Evolutionary conservation across 1,140 invertebrate genomes (phyloP), one percentile per base, ranked within the genome.

Genomic region (Drosophila tropicalis): DNA sequence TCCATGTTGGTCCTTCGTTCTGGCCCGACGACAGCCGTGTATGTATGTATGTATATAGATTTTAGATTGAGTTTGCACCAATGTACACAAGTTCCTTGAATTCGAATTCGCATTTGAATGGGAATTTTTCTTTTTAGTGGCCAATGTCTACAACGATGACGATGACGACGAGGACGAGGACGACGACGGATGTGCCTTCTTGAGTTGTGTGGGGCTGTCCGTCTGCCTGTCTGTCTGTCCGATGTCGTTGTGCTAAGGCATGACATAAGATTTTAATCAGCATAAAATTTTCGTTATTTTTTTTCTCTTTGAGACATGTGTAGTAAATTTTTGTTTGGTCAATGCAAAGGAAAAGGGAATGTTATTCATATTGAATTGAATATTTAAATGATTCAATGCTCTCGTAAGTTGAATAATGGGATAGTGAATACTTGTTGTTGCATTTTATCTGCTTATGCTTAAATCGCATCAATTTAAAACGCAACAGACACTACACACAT

Each of bases 1-100:
- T 51, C 7, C 44, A 51, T 51, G 17, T 73, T 54, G 36, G 67
- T 70, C 74, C 70, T 74, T 66, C 22, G 57, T 74, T 19, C 73
- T 76, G 47, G 9, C 67, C 60, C 71, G 41, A 78, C 44, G 44
- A 69, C 34, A 15, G 17, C 9, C 34, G 9, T 22, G 29, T 3
- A 5, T 29, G 29, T 29, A 29, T 3, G 6, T 29, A 5, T 76
- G 66, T 76, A 64, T 76, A 89, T 89, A 71, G 85, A 71, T 68
- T 89, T 89, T 89, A 89, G 77, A 89, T 86, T 86, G 79, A 86
- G 84, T 87, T 87, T 79, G 79, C 79, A 82, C 76, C 74, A 69
- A 87, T 66, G 67, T 74, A 72, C 76, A 82, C 62, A 79, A 72
- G 70, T 69, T 75, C 75, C 72, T 79, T 65, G 70, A 78, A 57